phyloP scores from a whole-genome alignment of 2,797 vertebrate species.

The Sebastes vulpes region DNA sequence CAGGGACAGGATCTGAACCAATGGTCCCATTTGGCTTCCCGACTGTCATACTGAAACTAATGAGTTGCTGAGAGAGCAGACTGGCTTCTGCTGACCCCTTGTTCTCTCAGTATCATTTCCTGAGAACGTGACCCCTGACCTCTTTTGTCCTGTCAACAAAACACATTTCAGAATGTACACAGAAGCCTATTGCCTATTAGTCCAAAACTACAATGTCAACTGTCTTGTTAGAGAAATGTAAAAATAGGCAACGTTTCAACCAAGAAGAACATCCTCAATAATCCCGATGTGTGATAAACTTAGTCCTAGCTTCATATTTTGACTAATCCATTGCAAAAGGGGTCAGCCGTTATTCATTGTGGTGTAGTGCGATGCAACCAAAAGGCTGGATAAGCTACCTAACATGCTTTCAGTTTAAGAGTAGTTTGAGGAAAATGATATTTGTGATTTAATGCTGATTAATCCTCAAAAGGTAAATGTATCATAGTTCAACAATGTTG shows the following conservation, averaged over 20 bases:
- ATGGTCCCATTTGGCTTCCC: neutral
- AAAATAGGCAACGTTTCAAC: neutral
- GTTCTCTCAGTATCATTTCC: neutral
- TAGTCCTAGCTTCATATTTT: neutral
- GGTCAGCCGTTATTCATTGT: neutral
- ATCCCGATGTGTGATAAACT: neutral
- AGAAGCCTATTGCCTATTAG: neutral
- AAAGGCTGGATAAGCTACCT: neutral
- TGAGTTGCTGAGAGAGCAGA: neutral
- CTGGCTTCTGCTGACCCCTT: neutral
- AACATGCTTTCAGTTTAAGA: neutral
- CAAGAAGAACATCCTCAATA: neutral
- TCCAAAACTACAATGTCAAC: neutral
- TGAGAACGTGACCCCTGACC: neutral
- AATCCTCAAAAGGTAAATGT: neutral
- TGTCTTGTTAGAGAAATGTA: neutral
- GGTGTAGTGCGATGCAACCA: neutral
- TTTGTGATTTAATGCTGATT: neutral
- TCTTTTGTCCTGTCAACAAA: neutral
- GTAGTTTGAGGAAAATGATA: neutral
- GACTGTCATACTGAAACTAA: neutral
- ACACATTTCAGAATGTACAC: neutral
- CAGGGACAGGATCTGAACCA: neutral
- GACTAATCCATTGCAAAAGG: neutral
- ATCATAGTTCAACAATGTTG: neutral